Evolutionary conservation across 2,113 vertebrate genomes (phyloP), one percentile per base, ranked within the genome.

Genomic region (Vulpes ferrilata): DNA sequence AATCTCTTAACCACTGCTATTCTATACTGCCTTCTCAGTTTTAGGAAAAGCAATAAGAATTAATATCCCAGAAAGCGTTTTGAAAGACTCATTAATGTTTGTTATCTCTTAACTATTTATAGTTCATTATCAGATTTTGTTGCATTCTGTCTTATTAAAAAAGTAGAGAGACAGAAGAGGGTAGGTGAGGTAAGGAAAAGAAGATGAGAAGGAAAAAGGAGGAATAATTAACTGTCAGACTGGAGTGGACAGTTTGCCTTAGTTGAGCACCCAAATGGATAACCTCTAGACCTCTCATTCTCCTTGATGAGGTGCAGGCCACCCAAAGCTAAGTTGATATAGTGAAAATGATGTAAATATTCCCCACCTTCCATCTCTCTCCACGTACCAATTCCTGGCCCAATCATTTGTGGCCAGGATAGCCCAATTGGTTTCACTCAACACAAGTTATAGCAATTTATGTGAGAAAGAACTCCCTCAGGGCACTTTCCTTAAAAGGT

Each of bases 51-150:
- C 48, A 95, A 35, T 80, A 67, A 86, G 27, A 93, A 23, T 79
- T 96, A 95, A 93, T 84, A 93, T 85, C 23, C 16, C 25, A 88
- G 73, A 82, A 97, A 95, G 2, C 76, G 69, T 55, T 93, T 89
- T 96, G 43, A 62, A 94, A 97, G 80, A n/a, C 1, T 22, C 30
- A 80, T 87, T 43, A 60, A 78, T 92, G 5, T 5, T 87, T 94
- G 51, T 93, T 57, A 57, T 1, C 16, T 62, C 19, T 23, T 83
- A 74, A 79, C 38, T 53, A 92, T 85, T 88, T 96, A 30, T 38
- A 74, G 17, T 65, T 92, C 5, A 73, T 95, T 73, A 87, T 88
- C 2, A 79, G 9, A 74, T 59, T 94, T 96, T 69, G 32, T 22
- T 96, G 17, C 35, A 78, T 84, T 69, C 12, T 88, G 23, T 91